A percentile compares a stretch with the other conserved stretches of the same genome.
These are phyloP conservation scores for Cotesia congregata DNA, from an alignment of 2,888 invertebrate genomes.

Conservation along the genomic window DNA sequence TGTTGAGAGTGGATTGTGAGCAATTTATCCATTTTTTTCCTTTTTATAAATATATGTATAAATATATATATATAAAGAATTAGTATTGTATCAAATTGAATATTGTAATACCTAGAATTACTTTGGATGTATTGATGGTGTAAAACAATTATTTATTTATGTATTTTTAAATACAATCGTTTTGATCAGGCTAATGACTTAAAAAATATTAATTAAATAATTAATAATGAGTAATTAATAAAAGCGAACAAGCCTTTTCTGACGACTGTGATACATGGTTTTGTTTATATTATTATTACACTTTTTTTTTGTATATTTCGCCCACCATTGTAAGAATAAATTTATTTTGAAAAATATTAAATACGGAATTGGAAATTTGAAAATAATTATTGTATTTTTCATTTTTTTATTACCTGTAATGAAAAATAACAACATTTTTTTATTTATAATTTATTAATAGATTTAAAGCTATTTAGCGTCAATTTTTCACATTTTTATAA, in stretches of 20 bases:
- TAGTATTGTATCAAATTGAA: neutral
- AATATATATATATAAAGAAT: neutral
- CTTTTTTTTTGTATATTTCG: constrained; percentile 17
- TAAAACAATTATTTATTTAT: constrained; percentile 10
- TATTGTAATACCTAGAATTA: neutral
- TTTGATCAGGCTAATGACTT: constrained; percentile 14
- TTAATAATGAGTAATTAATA: neutral
- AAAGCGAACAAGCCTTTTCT: constrained; percentile 23
- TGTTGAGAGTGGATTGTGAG: constrained; percentile 7
- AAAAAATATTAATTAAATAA: constrained; percentile 5
- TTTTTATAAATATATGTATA: constrained; percentile 6
- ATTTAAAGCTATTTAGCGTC: no score
- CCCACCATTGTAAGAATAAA: constrained; percentile 30
- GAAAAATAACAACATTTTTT: no score
- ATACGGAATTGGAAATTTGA: constrained; percentile 26
- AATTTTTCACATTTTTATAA: no score
- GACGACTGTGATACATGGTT: constrained; percentile 38
- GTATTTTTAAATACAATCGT: constrained; percentile 12
- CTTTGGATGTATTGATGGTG: neutral
- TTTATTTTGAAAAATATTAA: constrained; percentile 26
- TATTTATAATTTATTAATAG: no score
- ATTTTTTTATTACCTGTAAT: constrained; percentile 1
- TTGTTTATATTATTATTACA: constrained; percentile 20
- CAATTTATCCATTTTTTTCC: constrained; percentile 4
- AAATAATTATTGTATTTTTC: constrained; percentile 7